Conservation (phyloP, 2,113 vertebrate species). For the Grantiella picta region DNA sequence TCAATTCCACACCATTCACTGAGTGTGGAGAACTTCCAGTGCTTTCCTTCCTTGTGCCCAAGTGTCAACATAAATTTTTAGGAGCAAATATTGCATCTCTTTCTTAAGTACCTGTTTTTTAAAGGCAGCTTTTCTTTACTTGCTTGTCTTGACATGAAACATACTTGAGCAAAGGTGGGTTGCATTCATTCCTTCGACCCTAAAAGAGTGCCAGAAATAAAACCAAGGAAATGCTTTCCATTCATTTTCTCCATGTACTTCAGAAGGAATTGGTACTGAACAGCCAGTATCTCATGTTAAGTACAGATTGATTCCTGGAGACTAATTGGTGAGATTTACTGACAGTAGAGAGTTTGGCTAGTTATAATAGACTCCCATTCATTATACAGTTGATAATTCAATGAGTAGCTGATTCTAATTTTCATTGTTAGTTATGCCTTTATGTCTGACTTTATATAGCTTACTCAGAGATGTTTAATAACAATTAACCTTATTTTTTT, state of each 20-base stretch:
- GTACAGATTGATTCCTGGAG: conserved; percentile 25
- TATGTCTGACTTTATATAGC: not conserved
- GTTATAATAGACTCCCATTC: not conserved
- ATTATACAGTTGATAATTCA: conserved; percentile 24
- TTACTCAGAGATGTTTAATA: not conserved
- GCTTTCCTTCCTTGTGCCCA: not conserved
- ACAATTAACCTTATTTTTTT: conserved; percentile 23
- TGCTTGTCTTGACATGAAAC: not conserved
- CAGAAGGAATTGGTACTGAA: not conserved
- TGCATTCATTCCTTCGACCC: not conserved
- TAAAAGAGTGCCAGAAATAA: not conserved
- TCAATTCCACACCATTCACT: not conserved
- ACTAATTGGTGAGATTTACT: conserved; percentile 32
- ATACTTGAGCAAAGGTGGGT: not conserved
- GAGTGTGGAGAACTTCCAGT: not conserved
- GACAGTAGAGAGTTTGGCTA: not conserved
- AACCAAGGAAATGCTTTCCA: not conserved
- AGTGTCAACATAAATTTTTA: not conserved
- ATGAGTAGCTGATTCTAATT: not conserved
- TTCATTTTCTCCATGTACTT: not conserved
- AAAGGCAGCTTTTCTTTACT: not conserved
- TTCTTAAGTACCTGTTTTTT: not conserved
- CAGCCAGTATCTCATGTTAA: not conserved
- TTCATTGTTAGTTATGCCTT: not conserved
- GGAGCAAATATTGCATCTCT: not conserved